A percentile compares a stretch with the other conserved stretches of the same genome.
phyloP scores from a whole-genome alignment of 1,140 invertebrate species.

The Cheumatopsyche charites region DNA sequence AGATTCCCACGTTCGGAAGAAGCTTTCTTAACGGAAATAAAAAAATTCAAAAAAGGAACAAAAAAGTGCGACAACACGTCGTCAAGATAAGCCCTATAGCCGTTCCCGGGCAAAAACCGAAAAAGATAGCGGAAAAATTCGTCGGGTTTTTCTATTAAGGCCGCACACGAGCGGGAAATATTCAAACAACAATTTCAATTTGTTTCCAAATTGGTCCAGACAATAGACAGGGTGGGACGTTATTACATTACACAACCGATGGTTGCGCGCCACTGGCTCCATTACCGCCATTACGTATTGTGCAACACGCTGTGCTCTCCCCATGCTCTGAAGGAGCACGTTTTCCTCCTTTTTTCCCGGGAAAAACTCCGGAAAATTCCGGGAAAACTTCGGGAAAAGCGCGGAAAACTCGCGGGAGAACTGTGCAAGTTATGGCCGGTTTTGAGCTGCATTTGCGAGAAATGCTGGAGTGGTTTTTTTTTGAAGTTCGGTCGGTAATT shows the following conservation, averaged over 20 bases:
- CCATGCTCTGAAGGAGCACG: conserved; percentile 11
- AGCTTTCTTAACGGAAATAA: conserved; percentile 38
- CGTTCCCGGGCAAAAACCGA: conserved; percentile 25
- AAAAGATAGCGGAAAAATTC: conserved; percentile 32
- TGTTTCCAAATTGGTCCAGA: conserved; percentile 49
- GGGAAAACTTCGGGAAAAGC: not conserved
- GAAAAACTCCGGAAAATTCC: too few species aligned
- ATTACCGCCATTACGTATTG: conserved; percentile 40
- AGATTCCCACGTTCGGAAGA: not conserved
- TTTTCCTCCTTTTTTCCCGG: not conserved
- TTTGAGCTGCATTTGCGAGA: too few species aligned
- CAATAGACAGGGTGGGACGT: conserved; percentile 46
- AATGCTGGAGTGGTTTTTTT: too few species aligned
- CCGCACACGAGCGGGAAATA: conserved; percentile 41
- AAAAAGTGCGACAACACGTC: conserved; percentile 36
- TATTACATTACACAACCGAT: conserved; percentile 49
- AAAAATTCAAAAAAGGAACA: conserved; percentile 24
- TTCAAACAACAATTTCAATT: conserved; percentile 51
- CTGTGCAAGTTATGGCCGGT: too few species aligned
- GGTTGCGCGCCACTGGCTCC: conserved; percentile 37
- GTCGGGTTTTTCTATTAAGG: conserved; percentile 40
- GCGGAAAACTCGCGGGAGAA: too few species aligned
- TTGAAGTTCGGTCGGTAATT: not conserved
- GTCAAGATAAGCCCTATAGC: conserved; percentile 39
- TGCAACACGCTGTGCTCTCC: conserved; percentile 21